Evolutionary conservation across 2,797 vertebrate genomes (phyloP), one percentile per base, ranked within the genome.

Genomic region (Crypturellus tataupa): DNA sequence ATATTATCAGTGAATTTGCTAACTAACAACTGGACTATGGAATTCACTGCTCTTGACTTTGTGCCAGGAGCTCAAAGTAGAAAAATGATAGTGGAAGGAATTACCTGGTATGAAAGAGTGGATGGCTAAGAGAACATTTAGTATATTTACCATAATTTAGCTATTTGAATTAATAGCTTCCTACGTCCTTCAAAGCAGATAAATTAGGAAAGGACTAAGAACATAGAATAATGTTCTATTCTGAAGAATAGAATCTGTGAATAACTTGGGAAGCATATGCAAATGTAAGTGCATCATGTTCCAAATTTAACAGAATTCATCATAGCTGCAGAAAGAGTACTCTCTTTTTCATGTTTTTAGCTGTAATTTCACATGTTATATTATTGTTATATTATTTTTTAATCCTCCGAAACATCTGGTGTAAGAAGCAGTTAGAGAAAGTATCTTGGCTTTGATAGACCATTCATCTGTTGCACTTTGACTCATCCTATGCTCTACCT

Each of bases 401-500:
- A 82, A 35, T 79, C 27, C 19, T 87, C 59, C 65, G 29, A 90
- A 96, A 94, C 80, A 87, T 79, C 85, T 93, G 67, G 35, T 96
- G 44, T 68, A 89, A 73, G 62, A 90, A 93, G 60, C 64, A 80
- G 15, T 42, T 90, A 24, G 44, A 94, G 68, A 77, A 93, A 94
- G 68, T 33, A 80, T 78, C 39, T 59, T 86, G 65, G 29, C 46
- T 97, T 89, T 87, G 83, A 80, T 71, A 90, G 60, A 73, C 17
- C 65, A 87, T 85, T 96, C 92, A 81, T 95, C 81, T 91, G 19
- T 80, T 93, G 65, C 78, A 33, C 42, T 75, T 3, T 93, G 70
- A 86, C n/a, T 94, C 80, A 87, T 92, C 82, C 90, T 90, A 94
- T 90, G 75, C 59, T 93, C 80, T 78, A 88, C 80, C 86, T 95